Evolutionary conservation across 2,113 vertebrate species (phyloP).

Genomic region (Sialia sialis): DNA sequence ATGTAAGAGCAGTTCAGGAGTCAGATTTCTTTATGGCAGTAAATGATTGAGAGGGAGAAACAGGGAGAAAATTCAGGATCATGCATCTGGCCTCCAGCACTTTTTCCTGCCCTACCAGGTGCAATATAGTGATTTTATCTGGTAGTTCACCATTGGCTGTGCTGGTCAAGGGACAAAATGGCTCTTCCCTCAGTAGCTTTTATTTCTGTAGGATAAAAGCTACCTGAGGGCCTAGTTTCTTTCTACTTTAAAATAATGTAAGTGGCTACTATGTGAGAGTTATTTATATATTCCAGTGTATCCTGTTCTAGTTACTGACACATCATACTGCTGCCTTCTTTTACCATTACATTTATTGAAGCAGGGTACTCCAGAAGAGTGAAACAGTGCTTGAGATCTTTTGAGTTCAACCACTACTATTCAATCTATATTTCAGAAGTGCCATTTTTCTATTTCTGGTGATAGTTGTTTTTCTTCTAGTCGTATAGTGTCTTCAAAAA

Average conservation of each 20-base stretch:
- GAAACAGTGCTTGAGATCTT: not conserved
- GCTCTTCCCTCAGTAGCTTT: not conserved
- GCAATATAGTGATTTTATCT: not conserved
- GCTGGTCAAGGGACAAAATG: not conserved
- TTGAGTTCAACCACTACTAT: not conserved
- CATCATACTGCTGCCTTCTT: not conserved
- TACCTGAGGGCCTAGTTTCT: not conserved
- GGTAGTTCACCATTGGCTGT: not conserved
- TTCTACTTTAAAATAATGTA: not conserved
- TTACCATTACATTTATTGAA: not conserved
- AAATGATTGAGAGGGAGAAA: too few species aligned
- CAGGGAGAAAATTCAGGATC: fast-evolving
- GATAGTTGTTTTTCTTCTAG: not conserved
- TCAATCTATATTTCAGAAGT: not conserved
- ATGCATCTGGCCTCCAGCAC: not conserved
- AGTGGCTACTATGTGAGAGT: not conserved
- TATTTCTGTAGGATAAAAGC: not conserved
- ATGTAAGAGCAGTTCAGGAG: not conserved
- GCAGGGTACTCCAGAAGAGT: not conserved
- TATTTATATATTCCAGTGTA: not conserved
- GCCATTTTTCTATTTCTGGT: not conserved
- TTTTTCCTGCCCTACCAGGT: not conserved
- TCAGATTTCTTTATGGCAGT: not conserved
- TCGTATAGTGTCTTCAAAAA: not conserved
- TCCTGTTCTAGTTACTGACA: not conserved